Percentiles rank a stretch among this genome's conserved stretches.
phyloP scores from a whole-genome alignment of 2,888 invertebrate genomes.

The Torymus tubicola region DNA sequence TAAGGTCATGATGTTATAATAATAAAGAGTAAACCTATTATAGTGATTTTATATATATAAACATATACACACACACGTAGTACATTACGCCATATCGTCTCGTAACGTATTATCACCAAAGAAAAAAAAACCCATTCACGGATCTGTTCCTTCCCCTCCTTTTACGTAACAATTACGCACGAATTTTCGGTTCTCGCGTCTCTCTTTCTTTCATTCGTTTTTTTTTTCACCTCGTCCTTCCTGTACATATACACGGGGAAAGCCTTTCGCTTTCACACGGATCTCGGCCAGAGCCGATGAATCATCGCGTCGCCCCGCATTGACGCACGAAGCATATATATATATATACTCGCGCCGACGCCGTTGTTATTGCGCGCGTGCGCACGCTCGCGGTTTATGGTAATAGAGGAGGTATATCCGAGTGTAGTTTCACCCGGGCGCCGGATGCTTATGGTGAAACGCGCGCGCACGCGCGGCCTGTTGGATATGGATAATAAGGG shows the following conservation, averaged over 20 bases:
- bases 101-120: too few species aligned
- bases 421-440: conserved; percentile 17
- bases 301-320: conserved; percentile 29
- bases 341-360: too few species aligned
- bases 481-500: too few species aligned
- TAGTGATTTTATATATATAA: too few species aligned
- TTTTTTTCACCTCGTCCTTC: not conserved
- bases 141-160: not conserved
- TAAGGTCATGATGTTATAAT: too few species aligned
- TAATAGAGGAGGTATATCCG: conserved; percentile 8
- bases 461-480: too few species aligned
- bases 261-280: conserved; percentile 57
- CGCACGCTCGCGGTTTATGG: conserved; percentile 16
- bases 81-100: too few species aligned
- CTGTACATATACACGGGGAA: conserved; percentile 29
- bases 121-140: too few species aligned
- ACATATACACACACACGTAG: too few species aligned
- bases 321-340: conserved; percentile 44
- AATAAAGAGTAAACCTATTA: too few species aligned
- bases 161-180: conserved; percentile 38
- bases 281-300: conserved; percentile 33
- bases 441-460: too few species aligned
- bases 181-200: not conserved
- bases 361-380: conserved; percentile 5
- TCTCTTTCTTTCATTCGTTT: not conserved